phyloP scores from a whole-genome alignment of 2,797 vertebrate genomes.

The Anguilla pacifica region DNA sequence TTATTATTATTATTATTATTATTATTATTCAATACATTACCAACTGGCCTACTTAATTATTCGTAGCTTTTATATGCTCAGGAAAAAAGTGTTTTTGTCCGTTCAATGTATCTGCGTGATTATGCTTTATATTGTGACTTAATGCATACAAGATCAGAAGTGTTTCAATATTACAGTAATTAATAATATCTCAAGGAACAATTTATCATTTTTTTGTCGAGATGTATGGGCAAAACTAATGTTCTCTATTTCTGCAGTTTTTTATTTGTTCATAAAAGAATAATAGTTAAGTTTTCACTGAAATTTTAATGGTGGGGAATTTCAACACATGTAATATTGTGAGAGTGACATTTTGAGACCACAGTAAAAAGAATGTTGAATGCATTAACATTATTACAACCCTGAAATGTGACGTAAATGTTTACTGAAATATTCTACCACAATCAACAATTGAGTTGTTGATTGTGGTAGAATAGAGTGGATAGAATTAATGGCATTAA shows the following conservation, averaged over 20 bases:
- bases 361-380: background rate
- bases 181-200: background rate
- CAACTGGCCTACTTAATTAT: background rate
- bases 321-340: background rate
- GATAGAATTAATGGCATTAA: background rate
- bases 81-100: background rate
- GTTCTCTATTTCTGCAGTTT: background rate
- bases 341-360: background rate
- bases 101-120: background rate
- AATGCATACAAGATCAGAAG: background rate
- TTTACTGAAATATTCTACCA: background rate
- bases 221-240: background rate
- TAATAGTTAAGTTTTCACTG: background rate
- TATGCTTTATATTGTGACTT: background rate
- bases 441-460: background rate
- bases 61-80: background rate
- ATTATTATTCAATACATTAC: background rate
- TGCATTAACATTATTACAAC: background rate
- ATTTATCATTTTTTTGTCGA: background rate
- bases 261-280: background rate
- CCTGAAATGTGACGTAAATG: background rate
- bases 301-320: background rate
- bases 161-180: background rate
- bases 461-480: background rate
- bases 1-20: background rate